These are phyloP conservation scores for Triplophysa dalaica DNA, from an alignment of 2,113 vertebrate species.

Conservation along the genomic window DNA sequence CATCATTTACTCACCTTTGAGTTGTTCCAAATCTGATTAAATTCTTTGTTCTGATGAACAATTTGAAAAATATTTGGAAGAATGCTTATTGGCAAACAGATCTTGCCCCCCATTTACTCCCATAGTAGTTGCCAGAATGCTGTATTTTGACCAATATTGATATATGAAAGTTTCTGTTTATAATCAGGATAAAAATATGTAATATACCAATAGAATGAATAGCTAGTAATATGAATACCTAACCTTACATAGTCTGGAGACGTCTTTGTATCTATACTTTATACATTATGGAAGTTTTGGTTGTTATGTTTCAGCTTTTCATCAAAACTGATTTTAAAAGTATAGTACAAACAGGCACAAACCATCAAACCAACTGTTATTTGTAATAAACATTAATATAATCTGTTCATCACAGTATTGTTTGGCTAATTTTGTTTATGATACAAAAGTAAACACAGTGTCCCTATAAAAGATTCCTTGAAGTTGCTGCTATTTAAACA, in stretches of 20 bases:
- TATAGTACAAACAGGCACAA: neutral
- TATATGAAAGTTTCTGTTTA: neutral
- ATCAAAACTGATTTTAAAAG: neutral
- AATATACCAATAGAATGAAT: neutral
- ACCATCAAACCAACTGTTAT: neutral
- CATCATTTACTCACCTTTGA: too few relatives aligned
- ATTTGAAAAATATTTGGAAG: too few relatives aligned
- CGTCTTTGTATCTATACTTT: neutral
- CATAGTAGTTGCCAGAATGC: too few relatives aligned
- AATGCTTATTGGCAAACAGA: too few relatives aligned
- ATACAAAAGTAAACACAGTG: slow-evolving; percentile 1
- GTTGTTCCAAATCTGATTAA: too few relatives aligned
- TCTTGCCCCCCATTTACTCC: too few relatives aligned
- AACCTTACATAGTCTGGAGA: neutral
- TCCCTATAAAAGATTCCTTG: neutral
- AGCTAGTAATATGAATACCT: neutral
- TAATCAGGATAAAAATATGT: too few relatives aligned
- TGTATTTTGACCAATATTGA: too few relatives aligned
- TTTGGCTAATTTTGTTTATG: slow-evolving; percentile 1
- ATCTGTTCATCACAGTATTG: slow-evolving; percentile 2
- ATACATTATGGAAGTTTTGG: neutral
- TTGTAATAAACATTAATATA: neutral
- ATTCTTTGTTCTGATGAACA: too few relatives aligned
- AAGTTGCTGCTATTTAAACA: neutral
- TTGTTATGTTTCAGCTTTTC: neutral